Evolutionary conservation across 2,113 vertebrate genomes (phyloP).

Genomic region (Thomomys bottae): DNA sequence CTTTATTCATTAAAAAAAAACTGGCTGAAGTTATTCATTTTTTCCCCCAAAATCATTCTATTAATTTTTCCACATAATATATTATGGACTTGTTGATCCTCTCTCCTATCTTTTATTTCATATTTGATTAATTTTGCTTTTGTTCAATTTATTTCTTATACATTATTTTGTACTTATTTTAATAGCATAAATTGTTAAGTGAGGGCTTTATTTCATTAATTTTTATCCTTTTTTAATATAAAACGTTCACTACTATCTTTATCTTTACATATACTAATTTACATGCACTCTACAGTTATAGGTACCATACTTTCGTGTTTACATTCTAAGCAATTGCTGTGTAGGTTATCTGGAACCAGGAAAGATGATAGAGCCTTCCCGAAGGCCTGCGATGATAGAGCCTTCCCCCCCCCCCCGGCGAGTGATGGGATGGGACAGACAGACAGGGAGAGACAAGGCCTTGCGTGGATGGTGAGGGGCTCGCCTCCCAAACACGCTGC

Average conservation of each 20-base stretch:
- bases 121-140: background rate
- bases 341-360: background rate
- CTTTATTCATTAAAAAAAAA: slow-evolving; percentile 12
- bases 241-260: background rate
- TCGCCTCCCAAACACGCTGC: too few relatives aligned
- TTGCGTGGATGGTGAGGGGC: too few relatives aligned
- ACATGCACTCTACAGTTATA: background rate
- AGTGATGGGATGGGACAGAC: too few relatives aligned
- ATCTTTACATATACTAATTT: background rate
- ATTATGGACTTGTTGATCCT: background rate
- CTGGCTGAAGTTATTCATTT: background rate
- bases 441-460: too few relatives aligned
- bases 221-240: background rate
- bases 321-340: background rate
- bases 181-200: background rate
- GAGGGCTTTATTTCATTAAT: background rate
- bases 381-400: too few relatives aligned
- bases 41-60: background rate
- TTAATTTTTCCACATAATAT: too few relatives aligned
- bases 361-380: background rate
- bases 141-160: background rate
- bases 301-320: background rate
- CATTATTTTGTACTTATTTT: background rate
- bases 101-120: background rate
- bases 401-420: too few relatives aligned